These are phyloP conservation scores for Blennius ocellaris DNA, from an alignment of 2,113 vertebrate species.

Conservation along the genomic window DNA sequence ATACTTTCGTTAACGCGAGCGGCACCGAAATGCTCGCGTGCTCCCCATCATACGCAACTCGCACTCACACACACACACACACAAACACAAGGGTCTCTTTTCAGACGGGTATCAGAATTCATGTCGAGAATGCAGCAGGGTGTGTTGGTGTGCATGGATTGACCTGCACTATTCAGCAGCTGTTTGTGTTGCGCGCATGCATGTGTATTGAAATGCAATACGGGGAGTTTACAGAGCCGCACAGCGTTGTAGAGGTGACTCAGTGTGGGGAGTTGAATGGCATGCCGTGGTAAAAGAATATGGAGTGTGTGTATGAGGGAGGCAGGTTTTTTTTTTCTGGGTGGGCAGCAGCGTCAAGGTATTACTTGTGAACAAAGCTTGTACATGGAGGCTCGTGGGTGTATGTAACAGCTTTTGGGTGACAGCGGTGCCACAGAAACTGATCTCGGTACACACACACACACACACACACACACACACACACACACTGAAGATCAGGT, in stretches of 20 bases:
- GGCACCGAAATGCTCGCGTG: slow-evolving; percentile 8
- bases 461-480: not conserved
- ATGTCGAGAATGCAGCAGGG: slow-evolving; percentile 50
- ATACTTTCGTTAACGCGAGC: slow-evolving; percentile 13
- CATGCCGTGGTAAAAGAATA: slow-evolving; percentile 66
- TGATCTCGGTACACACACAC: slow-evolving; percentile 51
- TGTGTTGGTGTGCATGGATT: slow-evolving; percentile 59
- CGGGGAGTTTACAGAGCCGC: slow-evolving; percentile 63
- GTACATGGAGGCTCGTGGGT: slow-evolving; percentile 35
- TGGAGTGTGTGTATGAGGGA: slow-evolving; percentile 42
- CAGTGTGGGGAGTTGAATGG: slow-evolving; percentile 43
- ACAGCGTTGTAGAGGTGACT: slow-evolving; percentile 65
- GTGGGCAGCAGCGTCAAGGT: slow-evolving; percentile 47
- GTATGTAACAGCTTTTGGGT: slow-evolving; percentile 54
- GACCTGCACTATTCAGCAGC: slow-evolving; percentile 62
- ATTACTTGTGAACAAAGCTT: slow-evolving; percentile 54
- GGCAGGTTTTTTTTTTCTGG: slow-evolving; percentile 33
- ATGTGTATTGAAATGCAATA: slow-evolving; percentile 69
- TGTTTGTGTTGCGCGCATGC: slow-evolving; percentile 64
- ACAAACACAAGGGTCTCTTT: slow-evolving; percentile 30
- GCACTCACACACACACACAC: not conserved
- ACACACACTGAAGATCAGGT: slow-evolving; percentile 50
- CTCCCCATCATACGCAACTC: not conserved
- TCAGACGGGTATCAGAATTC: slow-evolving; percentile 64
- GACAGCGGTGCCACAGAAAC: slow-evolving; percentile 61